Evolutionary conservation across 2,797 vertebrate species (phyloP), one percentile per base, ranked within the genome.

Genomic region (Microctenopoma stevenorrisi): DNA sequence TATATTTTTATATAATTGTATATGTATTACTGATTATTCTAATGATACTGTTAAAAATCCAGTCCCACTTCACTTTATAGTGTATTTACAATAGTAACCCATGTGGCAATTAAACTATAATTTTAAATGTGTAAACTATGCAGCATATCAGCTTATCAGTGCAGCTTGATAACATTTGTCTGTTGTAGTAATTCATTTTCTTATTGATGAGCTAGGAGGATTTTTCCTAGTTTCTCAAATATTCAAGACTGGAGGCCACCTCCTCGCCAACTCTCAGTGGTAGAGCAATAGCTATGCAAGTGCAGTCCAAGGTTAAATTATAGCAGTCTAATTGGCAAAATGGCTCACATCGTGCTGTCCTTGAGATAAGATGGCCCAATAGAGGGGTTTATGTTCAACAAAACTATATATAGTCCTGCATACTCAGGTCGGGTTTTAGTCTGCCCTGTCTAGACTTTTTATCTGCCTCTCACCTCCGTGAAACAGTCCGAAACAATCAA

Each of bases 341-440:
- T 69, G 82, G 86, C 83, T 90, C 91, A 79, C 79, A 69, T 66
- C 68, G 86, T 92, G 81, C 91, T 75, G 87, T 91, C 93, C 94
- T 94, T 94, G 92, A 92, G 90, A 92, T 91, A 89, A 88, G 77
- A 80, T 76, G 67, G 80, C 88, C 81, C 89, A 89, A 86, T 77
- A 73, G 79, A 85, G 77, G 70, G 71, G 69, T 87, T 83, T 91
- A 86, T 85, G 76, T 85, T 87, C 73, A 81, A 73, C 81, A 65
- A 65, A 49, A 64, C 81, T 86, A 85, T 84, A 87, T 91, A 84
- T 79, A 80, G 80, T 79, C 79, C 64, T 67, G 50, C 68, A 74
- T 78, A 69, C 61, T 79, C 40, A 54, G 74, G 76, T 78, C 84
- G 83, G 79, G 64, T 68, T 79, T 75, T 72, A 58, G 59, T 69